Percentiles rank a stretch among this genome's conserved stretches.
Evolutionary conservation across 2,113 vertebrate genomes (phyloP).

Genomic region (Planiliza haematocheilus): DNA sequence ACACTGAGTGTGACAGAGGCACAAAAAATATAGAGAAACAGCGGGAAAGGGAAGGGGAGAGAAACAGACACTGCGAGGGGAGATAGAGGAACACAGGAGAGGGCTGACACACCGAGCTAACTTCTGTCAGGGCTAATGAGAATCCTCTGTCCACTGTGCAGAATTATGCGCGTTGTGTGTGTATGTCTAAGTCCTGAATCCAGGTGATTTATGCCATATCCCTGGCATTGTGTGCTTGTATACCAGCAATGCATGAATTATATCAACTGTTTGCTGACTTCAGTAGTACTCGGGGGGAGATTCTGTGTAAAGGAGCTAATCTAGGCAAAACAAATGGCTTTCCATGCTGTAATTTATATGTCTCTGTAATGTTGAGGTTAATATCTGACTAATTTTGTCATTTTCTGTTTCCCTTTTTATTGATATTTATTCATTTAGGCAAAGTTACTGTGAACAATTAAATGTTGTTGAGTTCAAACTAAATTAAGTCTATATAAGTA

Average conservation of each 20-base stretch:
- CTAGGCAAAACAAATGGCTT: slow-evolving; percentile 19
- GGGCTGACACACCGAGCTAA: slow-evolving; percentile 70
- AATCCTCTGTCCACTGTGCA: slow-evolving; percentile 63
- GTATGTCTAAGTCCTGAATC: slow-evolving; percentile 25
- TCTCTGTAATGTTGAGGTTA: neutral
- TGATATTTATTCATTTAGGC: neutral
- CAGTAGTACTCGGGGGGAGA: slow-evolving; percentile 18
- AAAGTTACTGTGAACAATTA: neutral
- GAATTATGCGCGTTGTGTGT: slow-evolving; percentile 55
- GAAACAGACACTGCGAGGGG: slow-evolving; percentile 14
- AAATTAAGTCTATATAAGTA: too few species aligned
- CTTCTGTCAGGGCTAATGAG: slow-evolving; percentile 77
- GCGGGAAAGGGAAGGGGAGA: slow-evolving; percentile 3
- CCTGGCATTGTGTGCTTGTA: slow-evolving; percentile 46
- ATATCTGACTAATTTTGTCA: neutral
- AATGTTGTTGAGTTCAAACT: too few species aligned
- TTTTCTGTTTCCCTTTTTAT: too few species aligned
- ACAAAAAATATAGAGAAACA: slow-evolving; percentile 35
- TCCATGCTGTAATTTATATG: neutral
- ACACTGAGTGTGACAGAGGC: slow-evolving; percentile 44
- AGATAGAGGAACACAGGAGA: slow-evolving; percentile 45
- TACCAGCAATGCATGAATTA: slow-evolving; percentile 18
- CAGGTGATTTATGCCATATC: slow-evolving; percentile 56
- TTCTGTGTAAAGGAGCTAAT: slow-evolving; percentile 1
- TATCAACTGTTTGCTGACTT: slow-evolving; percentile 31